phyloP scores from a whole-genome alignment of 2,888 invertebrate species.

The Oligia latruncula region DNA sequence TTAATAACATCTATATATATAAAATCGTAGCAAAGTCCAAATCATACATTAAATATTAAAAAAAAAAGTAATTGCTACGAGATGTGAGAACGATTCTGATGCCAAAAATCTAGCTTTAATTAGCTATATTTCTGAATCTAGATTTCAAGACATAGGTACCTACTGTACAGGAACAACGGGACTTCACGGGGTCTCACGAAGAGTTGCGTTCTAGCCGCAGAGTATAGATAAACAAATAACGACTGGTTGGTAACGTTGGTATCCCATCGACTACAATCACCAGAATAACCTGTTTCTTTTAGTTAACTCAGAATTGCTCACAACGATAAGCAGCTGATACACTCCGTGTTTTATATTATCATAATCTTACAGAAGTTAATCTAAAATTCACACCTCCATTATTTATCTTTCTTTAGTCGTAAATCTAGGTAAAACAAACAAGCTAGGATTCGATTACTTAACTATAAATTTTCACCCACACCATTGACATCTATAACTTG shows the following conservation, averaged over 20 bases:
- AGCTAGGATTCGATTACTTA: constrained; percentile 45
- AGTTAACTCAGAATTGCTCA: constrained; percentile 55
- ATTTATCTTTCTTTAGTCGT: constrained; percentile 41
- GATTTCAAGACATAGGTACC: not conserved
- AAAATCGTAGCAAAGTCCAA: not conserved
- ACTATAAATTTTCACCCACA: constrained; percentile 50
- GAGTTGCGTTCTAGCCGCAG: constrained; percentile 45
- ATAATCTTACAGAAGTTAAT: constrained; percentile 50
- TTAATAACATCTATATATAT: not conserved
- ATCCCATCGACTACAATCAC: constrained; percentile 55
- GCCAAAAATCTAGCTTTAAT: not conserved
- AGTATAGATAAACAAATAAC: constrained; percentile 51
- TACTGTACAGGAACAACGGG: constrained; percentile 34
- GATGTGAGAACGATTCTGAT: not conserved
- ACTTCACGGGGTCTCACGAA: constrained; percentile 31
- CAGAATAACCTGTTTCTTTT: constrained; percentile 59
- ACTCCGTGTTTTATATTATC: constrained; percentile 49
- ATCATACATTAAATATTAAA: not conserved
- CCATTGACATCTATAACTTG: constrained; percentile 35
- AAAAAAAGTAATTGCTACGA: not conserved
- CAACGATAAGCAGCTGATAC: constrained; percentile 54
- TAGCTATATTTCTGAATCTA: not conserved
- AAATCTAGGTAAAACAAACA: constrained; percentile 42
- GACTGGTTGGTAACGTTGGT: constrained; percentile 38
- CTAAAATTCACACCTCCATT: constrained; percentile 52